Percentiles rank a stretch among this genome's conserved stretches.
These are phyloP conservation scores for Capitulum mitella DNA, from an alignment of 2,888 invertebrate genomes.

Conservation along the genomic window DNA sequence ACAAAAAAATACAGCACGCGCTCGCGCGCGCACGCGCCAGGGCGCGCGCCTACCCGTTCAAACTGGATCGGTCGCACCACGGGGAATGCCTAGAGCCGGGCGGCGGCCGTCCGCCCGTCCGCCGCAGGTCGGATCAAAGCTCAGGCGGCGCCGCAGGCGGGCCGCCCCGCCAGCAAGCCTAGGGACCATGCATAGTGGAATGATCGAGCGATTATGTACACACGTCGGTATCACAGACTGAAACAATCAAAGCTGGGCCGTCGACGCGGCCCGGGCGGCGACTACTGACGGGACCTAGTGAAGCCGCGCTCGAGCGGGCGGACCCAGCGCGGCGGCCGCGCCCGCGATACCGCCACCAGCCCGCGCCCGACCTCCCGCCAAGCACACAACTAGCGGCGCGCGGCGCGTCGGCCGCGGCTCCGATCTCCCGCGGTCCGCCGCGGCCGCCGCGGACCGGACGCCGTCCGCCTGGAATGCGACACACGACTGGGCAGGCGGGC, in stretches of 20 bases:
- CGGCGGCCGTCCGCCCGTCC: neutral
- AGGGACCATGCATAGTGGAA: neutral
- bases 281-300: no score
- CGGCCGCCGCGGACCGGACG: neutral
- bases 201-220: neutral
- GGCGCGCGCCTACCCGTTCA: neutral
- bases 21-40: neutral
- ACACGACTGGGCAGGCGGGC: neutral
- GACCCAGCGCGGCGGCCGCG: no score
- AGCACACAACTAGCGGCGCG: no score
- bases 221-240: conserved; percentile 13
- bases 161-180: neutral
- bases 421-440: neutral
- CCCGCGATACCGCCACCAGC: no score
- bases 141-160: neutral
- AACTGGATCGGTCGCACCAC: neutral
- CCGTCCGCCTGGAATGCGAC: no score
- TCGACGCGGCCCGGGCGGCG: neutral
- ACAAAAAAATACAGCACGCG: neutral
- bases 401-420: no score
- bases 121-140: neutral
- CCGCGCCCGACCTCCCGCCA: no score
- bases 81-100: neutral
- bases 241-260: neutral
- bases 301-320: no score